Conservation (phyloP, 2,797 vertebrate genomes). For the Myripristis murdjan region DNA sequence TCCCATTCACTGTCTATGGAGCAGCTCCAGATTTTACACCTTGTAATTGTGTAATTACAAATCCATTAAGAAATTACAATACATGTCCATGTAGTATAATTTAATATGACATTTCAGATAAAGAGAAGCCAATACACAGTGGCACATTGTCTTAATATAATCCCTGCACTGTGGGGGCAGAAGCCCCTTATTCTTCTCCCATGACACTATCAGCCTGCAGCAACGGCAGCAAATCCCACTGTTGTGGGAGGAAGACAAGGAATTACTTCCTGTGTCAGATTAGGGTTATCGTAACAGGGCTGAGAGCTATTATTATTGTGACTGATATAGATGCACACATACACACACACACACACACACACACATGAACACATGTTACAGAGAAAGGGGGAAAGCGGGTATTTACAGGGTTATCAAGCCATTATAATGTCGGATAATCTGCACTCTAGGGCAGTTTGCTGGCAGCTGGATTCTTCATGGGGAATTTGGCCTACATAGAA, state of each 20-base stretch:
- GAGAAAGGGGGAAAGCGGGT: slow-evolving; percentile 31
- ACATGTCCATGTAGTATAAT: slow-evolving; percentile 49
- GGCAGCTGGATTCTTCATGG: slow-evolving; percentile 58
- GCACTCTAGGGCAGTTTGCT: slow-evolving; percentile 62
- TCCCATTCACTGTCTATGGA: slow-evolving; percentile 6
- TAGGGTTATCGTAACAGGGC: slow-evolving; percentile 74
- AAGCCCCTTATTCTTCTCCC: slow-evolving; percentile 73
- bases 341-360: slow-evolving; percentile 10
- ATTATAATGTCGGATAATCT: slow-evolving; percentile 72
- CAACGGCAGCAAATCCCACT: slow-evolving; percentile 74
- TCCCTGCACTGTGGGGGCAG: slow-evolving; percentile 62
- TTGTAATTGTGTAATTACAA: slow-evolving; percentile 70
- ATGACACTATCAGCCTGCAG: slow-evolving; percentile 72
- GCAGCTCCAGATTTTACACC: slow-evolving; percentile 44
- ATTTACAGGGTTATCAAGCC: slow-evolving; percentile 68
- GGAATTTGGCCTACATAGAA: slow-evolving; percentile 64
- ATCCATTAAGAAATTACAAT: slow-evolving; percentile 68
- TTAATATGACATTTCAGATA: slow-evolving; percentile 69
- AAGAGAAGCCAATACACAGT: slow-evolving; percentile 52
- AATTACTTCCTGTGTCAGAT: slow-evolving; percentile 84
- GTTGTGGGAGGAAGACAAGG: slow-evolving; percentile 77
- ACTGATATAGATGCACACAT: slow-evolving; percentile 53
- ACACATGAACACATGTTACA: slow-evolving; percentile 1
- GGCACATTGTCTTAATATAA: slow-evolving; percentile 65
- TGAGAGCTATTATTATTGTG: slow-evolving; percentile 80